Evolutionary conservation across 2,888 invertebrate genomes (phyloP).

Genomic region (Laspeyria flexula): DNA sequence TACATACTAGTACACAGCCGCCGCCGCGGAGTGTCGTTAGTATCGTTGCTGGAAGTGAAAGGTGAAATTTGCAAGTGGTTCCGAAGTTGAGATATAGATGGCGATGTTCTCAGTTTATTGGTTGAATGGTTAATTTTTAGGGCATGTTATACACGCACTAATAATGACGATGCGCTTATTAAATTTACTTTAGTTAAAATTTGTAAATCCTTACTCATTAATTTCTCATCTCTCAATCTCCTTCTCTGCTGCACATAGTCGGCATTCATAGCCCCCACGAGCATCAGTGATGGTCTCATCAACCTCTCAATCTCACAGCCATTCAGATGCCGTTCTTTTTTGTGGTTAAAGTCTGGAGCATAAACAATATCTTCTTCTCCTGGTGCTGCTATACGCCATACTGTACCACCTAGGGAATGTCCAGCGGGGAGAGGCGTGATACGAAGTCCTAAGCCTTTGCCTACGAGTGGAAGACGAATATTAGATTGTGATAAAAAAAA

Average conservation of each 20-base stretch:
- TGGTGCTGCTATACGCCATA: constrained; percentile 99
- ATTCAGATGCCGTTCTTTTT: constrained; percentile 98
- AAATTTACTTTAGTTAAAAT: no score
- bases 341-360: constrained; percentile 99
- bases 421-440: constrained; percentile 98
- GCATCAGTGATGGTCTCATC: constrained; percentile 96
- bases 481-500: background rate
- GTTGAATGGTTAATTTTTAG: no score
- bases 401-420: constrained; percentile 99
- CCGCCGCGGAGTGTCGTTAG: constrained; percentile 96
- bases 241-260: constrained; percentile 96
- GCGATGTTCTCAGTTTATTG: background rate
- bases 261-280: constrained; percentile 98
- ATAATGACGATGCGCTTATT: no score
- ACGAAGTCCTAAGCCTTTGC: constrained; percentile 97
- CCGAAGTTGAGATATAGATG: background rate
- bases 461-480: constrained; percentile 63
- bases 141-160: no score
- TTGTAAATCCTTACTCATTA: constrained; percentile 91
- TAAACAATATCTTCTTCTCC: constrained; percentile 99
- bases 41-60: constrained; percentile 91
- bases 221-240: constrained; percentile 96
- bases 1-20: constrained; percentile 97
- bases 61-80: background rate
- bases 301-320: constrained; percentile 97